phyloP scores from a whole-genome alignment of 2,797 vertebrate genomes.

The Percopsis omiscomaycus region DNA sequence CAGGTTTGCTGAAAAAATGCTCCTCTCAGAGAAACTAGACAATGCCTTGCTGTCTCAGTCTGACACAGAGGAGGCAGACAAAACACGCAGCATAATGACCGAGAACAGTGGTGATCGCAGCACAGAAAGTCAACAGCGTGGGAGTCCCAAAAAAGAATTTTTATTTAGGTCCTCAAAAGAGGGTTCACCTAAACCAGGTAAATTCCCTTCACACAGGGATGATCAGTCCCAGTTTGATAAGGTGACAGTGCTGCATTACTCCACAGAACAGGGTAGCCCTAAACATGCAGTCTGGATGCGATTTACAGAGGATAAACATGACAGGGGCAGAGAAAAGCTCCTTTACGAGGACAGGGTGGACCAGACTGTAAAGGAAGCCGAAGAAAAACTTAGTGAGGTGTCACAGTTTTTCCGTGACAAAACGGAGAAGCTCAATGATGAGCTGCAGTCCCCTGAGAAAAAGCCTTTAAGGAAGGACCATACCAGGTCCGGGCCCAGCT shows the following conservation, averaged over 20 bases:
- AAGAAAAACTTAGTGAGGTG: constrained; percentile 97
- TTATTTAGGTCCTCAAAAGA: constrained; percentile 90
- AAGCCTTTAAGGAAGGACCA: constrained; percentile 84
- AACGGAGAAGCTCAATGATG: constrained; percentile 97
- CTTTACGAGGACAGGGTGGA: constrained; percentile 98
- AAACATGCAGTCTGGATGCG: constrained; percentile 98
- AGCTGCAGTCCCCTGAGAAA: constrained; percentile 97
- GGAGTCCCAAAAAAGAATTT: constrained; percentile 86
- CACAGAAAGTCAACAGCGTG: constrained; percentile 76
- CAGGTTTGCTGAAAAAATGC: constrained; percentile 99
- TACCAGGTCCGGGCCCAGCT: constrained; percentile 84
- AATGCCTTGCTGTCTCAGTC: constrained; percentile 78
- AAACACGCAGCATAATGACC: constrained; percentile 73
- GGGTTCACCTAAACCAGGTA: constrained; percentile 88
- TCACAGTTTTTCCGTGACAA: constrained; percentile 99
- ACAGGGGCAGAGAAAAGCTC: constrained; percentile 94
- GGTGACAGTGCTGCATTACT: constrained; percentile 95
- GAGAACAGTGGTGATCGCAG: constrained; percentile 80
- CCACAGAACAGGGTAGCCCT: constrained; percentile 91
- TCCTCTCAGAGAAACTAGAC: constrained; percentile 96
- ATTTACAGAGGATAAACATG: constrained; percentile 95
- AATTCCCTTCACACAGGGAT: constrained; percentile 83
- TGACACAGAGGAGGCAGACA: constrained; percentile 91
- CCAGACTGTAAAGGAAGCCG: constrained; percentile 97
- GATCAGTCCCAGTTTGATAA: constrained; percentile 90